These are phyloP conservation scores for Diplolepis rosae DNA, from an alignment of 2,888 invertebrate genomes.

Conservation along the genomic window DNA sequence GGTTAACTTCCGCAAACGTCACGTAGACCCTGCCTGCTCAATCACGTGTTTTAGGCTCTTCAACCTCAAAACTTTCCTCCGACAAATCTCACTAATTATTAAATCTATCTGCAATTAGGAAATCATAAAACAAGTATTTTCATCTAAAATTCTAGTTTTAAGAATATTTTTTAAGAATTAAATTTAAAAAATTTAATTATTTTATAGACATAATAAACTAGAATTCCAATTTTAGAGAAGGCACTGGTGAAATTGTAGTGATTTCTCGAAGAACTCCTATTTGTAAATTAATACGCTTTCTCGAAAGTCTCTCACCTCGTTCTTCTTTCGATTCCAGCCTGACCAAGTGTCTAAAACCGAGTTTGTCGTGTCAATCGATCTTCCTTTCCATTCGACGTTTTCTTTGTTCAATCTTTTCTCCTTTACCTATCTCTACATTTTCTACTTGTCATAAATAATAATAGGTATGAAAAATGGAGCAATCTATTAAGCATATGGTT, in stretches of 20 bases:
- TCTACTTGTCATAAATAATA: not conserved
- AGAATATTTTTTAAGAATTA: too few relatives aligned
- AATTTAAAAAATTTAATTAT: too few relatives aligned
- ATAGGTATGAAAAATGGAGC: not conserved
- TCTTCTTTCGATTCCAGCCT: not conserved
- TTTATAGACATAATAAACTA: too few relatives aligned
- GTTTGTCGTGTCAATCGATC: not conserved
- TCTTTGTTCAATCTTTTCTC: not conserved
- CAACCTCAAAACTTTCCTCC: too few relatives aligned
- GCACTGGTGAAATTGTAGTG: not conserved
- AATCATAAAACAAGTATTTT: too few relatives aligned
- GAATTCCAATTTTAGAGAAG: too few relatives aligned
- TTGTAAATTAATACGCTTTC: too few relatives aligned
- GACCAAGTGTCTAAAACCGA: not conserved
- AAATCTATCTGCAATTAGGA: too few relatives aligned
- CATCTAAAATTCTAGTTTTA: too few relatives aligned
- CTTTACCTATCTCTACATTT: not conserved
- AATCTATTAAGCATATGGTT: not conserved
- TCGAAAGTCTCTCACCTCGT: not conserved
- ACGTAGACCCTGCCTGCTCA: not conserved
- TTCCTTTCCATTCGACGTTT: constrained; percentile 32
- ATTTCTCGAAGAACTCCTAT: too few relatives aligned
- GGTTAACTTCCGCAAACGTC: not conserved
- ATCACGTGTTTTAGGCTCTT: too few relatives aligned
- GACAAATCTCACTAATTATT: too few relatives aligned